phyloP scores from a whole-genome alignment of 2,888 invertebrate genomes.

The Graphium colonna region DNA sequence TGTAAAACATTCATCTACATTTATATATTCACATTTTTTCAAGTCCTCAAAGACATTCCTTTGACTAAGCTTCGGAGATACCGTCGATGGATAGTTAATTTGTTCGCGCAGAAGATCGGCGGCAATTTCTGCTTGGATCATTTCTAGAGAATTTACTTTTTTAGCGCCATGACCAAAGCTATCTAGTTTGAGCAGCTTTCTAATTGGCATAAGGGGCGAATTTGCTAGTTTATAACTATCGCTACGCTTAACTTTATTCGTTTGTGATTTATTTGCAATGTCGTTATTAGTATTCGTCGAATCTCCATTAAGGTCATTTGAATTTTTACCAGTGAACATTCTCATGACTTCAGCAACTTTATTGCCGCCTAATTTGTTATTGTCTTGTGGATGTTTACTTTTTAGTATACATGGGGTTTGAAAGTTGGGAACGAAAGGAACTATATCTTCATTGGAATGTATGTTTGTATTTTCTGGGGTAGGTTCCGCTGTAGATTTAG shows the following conservation, averaged over 20 bases:
- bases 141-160: conserved; percentile 75
- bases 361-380: conserved; percentile 54
- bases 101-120: conserved; percentile 83
- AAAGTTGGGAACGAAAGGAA: conserved; percentile 70
- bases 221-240: conserved; percentile 93
- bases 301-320: conserved; percentile 30
- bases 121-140: conserved; percentile 81
- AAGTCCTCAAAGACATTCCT: conserved; percentile 50
- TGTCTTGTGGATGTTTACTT: conserved; percentile 53
- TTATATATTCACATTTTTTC: conserved; percentile 54
- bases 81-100: conserved; percentile 85
- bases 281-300: conserved; percentile 36
- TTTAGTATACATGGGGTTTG: conserved; percentile 68
- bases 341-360: conserved; percentile 71
- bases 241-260: conserved; percentile 85
- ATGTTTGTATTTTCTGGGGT: conserved; percentile 45
- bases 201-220: conserved; percentile 83
- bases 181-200: conserved; percentile 78
- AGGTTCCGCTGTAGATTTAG: conserved; percentile 38
- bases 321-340: conserved; percentile 66
- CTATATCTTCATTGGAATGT: conserved; percentile 50
- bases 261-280: conserved; percentile 41
- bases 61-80: conserved; percentile 78
- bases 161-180: conserved; percentile 64
- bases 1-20: conserved; percentile 43